phyloP scores from a whole-genome alignment of 2,113 vertebrate genomes.

The Dolichotis patagonum region DNA sequence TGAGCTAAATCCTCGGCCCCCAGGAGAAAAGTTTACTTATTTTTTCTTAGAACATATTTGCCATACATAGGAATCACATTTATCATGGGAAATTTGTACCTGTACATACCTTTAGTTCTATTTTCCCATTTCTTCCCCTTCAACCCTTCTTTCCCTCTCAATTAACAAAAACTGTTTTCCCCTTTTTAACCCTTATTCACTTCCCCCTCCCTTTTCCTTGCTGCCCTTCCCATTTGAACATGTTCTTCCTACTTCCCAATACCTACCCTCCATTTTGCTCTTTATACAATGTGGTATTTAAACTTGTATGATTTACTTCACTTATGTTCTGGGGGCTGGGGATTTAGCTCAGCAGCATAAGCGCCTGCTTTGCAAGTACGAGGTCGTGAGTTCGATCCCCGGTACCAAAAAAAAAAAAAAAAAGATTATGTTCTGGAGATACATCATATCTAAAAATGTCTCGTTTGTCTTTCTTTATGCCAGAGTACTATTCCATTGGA shows the following conservation, averaged over 20 bases:
- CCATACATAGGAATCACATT: neutral
- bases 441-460: neutral
- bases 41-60: neutral
- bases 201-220: neutral
- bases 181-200: neutral
- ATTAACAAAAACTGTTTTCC: neutral
- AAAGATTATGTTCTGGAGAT: neutral
- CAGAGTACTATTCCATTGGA: too few species aligned
- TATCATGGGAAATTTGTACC: neutral
- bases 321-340: too few species aligned
- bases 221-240: neutral
- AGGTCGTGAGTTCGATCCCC: too few species aligned
- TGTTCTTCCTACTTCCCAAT: neutral
- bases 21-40: neutral
- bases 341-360: too few species aligned
- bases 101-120: neutral
- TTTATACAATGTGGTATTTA: neutral
- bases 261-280: neutral
- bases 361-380: too few species aligned
- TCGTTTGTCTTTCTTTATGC: neutral
- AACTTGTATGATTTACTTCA: neutral
- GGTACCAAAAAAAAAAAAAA: too few species aligned
- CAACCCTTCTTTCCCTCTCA: neutral
- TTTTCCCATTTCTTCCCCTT: neutral
- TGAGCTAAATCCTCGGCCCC: neutral